Base-by-base conservation (phyloP, 2,888 invertebrate species). In the Nematopogon swammerdamellus region DNA sequence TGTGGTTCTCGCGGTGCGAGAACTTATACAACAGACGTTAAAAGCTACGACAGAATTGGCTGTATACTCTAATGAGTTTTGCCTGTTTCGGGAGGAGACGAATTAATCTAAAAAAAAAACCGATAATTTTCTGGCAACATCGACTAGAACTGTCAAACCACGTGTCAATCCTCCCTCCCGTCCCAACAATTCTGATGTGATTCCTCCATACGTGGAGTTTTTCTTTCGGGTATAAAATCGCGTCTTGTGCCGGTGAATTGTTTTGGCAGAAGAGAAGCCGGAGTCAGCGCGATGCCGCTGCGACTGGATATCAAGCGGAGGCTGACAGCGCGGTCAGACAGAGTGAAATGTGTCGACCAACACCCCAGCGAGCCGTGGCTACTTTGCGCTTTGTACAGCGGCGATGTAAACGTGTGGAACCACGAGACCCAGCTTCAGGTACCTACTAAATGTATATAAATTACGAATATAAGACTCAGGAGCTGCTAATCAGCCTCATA, bases 371-470 rank as follows among this genome's bases (percentile, higher is more conserved):
- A 99, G 69, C 97, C 97, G 57, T 99, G 99, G 99, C 93, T 99
- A 86, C 83, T 99, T 49, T 97, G 96, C 61, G 95, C 97, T 42
- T 82, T 99, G 29, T 99, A 99, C 83, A 97, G 96, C 79, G 99
- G 99, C 59, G 95, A 98, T 79, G 96, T 98, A 60, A 97, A 99
- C 82, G 93, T 99, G 64, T 99, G 98, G 97, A 98, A 99, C 70
- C 91, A 95, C 77, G 98, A 99, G 68, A 93, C 91, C 53, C 97
- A 97, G 71, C 87, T 89, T 60, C 83, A 93, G 58, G 91, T 93
- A 36, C 8, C 8, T 8, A 14, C 3, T 36, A n/a, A n/a, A n/a
- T n/a, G n/a, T n/a, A n/a, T n/a, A n/a, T n/a, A n/a, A n/a, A n/a
- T n/a, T n/a, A n/a, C n/a, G n/a, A n/a, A n/a, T n/a, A n/a, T n/a